phyloP scores from a whole-genome alignment of 2,797 vertebrate species.

The Centropyge bicolor region DNA sequence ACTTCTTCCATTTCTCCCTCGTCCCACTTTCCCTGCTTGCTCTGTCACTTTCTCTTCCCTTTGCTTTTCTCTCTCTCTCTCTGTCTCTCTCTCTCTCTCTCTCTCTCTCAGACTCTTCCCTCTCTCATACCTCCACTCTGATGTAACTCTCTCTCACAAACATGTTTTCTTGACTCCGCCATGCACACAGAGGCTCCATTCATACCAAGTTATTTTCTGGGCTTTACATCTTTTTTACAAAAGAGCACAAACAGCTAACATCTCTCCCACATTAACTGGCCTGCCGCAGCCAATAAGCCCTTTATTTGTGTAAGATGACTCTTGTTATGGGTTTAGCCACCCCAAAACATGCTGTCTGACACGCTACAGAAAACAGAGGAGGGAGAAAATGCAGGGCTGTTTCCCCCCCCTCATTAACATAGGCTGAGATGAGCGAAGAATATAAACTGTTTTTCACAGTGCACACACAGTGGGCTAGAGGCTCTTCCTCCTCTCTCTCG shows the following conservation, averaged over 20 bases:
- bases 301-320: slow-evolving; percentile 71
- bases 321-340: slow-evolving; percentile 60
- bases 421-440: slow-evolving; percentile 30
- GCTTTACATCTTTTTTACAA: slow-evolving; percentile 56
- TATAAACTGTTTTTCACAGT: slow-evolving; percentile 34
- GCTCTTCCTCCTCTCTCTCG: slow-evolving; percentile 6
- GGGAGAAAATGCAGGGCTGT: slow-evolving; percentile 20
- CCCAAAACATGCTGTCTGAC: slow-evolving; percentile 57
- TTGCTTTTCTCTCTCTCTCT: slow-evolving; percentile 21
- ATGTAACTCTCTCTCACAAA: slow-evolving; percentile 70
- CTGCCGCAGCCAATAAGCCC: slow-evolving; percentile 34
- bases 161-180: slow-evolving; percentile 73
- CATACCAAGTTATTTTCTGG: slow-evolving; percentile 66
- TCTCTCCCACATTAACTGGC: slow-evolving; percentile 46
- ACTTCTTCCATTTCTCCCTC: slow-evolving; percentile 3
- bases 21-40: slow-evolving; percentile 24
- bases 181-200: slow-evolving; percentile 74
- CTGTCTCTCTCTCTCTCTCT: not conserved
- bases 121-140: slow-evolving; percentile 63
- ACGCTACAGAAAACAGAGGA: slow-evolving; percentile 39
- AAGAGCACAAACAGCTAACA: slow-evolving; percentile 51
- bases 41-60: slow-evolving; percentile 31
- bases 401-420: slow-evolving; percentile 34
- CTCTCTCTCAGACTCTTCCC: slow-evolving; percentile 15
- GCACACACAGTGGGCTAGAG: not conserved